Evolutionary conservation across 2,797 vertebrate genomes (phyloP).

Genomic region (Epinephelus awoara): DNA sequence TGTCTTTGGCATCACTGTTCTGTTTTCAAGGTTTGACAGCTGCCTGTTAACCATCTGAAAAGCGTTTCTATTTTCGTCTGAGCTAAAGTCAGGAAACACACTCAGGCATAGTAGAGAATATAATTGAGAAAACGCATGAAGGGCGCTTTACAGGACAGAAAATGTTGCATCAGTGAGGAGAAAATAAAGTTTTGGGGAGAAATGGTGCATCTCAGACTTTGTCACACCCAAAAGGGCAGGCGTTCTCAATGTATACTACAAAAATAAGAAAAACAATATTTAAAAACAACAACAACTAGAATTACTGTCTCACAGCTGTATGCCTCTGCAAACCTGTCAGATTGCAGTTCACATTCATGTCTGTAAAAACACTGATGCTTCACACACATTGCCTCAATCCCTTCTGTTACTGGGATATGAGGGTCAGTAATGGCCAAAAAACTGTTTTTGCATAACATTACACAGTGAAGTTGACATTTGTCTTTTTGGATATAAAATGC

Average conservation of each 20-base stretch:
- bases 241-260: background rate
- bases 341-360: too few relatives aligned
- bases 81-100: conserved; percentile 58
- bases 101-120: conserved; percentile 54
- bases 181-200: conserved; percentile 14
- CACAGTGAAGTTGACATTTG: too few relatives aligned
- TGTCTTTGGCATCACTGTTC: conserved; percentile 60
- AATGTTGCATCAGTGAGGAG: conserved; percentile 28
- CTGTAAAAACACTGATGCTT: too few relatives aligned
- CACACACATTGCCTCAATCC: too few relatives aligned
- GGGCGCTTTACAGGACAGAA: conserved; percentile 47
- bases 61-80: conserved; percentile 72
- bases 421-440: too few relatives aligned
- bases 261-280: background rate
- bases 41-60: conserved; percentile 73
- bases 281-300: background rate
- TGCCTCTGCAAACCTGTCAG: too few relatives aligned
- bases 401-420: too few relatives aligned
- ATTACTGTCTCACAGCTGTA: too few relatives aligned
- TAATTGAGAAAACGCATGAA: conserved; percentile 54
- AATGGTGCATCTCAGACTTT: conserved; percentile 34
- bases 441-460: too few relatives aligned
- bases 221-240: conserved; percentile 1
- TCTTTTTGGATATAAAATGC: too few relatives aligned
- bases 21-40: conserved; percentile 77